phyloP scores from a whole-genome alignment of 2,888 invertebrate species.

The Hypomecis punctinalis region DNA sequence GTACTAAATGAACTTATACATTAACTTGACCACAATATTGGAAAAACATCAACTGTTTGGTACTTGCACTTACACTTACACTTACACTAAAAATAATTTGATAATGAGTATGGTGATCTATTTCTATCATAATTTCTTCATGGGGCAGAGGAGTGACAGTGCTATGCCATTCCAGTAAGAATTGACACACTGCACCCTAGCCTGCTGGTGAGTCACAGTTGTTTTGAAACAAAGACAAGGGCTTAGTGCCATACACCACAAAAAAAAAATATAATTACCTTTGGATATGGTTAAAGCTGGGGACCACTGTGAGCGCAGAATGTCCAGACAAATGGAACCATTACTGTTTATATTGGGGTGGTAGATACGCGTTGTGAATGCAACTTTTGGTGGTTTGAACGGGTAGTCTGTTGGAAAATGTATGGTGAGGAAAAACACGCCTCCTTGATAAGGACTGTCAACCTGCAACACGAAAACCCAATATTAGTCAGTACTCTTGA shows the following conservation, averaged over 20 bases:
- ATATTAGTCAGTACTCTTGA: background rate
- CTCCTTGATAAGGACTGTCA: slow-evolving; percentile 99
- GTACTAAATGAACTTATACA: too few species aligned
- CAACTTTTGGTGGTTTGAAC: slow-evolving; percentile 99
- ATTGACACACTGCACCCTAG: too few species aligned
- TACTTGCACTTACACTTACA: too few species aligned
- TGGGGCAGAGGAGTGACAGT: too few species aligned
- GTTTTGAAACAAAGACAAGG: too few species aligned
- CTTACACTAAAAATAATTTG: too few species aligned
- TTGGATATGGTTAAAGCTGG: slow-evolving; percentile 99
- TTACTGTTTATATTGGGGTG: slow-evolving; percentile 99
- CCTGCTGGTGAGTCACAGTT: too few species aligned
- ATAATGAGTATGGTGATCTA: too few species aligned
- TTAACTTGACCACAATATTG: too few species aligned
- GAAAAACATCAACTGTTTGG: too few species aligned
- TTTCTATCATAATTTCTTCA: too few species aligned
- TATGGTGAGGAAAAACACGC: slow-evolving; percentile 99
- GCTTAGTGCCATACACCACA: background rate
- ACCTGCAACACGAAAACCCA: slow-evolving; percentile 87
- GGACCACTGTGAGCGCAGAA: slow-evolving; percentile 99
- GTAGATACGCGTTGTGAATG: slow-evolving; percentile 99
- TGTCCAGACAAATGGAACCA: slow-evolving; percentile 99
- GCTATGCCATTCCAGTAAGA: too few species aligned
- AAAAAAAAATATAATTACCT: slow-evolving; percentile 85
- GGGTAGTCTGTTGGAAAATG: slow-evolving; percentile 99